Conservation (phyloP, 2,888 invertebrate genomes). For the Alcis repandata region DNA sequence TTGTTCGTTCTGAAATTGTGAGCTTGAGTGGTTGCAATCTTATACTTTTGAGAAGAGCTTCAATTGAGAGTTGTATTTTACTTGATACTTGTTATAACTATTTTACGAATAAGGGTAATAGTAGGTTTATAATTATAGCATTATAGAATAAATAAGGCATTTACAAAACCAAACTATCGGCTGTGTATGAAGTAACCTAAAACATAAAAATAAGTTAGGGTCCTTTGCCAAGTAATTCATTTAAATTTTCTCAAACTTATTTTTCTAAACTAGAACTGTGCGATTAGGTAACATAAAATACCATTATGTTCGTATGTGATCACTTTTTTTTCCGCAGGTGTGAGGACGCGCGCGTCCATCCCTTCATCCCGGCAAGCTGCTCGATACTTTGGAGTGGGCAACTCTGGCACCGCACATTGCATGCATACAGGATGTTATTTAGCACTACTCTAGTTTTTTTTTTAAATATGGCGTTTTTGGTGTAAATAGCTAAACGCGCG, state of each 20-base stretch:
- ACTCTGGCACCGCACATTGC: constrained; percentile 59
- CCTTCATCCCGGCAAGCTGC: constrained; percentile 59
- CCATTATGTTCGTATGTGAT: constrained; percentile 32
- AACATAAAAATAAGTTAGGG: neutral
- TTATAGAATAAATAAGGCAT: too few species aligned
- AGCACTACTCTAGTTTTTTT: too few species aligned
- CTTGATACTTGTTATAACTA: too few species aligned
- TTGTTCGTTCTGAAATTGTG: constrained; percentile 24
- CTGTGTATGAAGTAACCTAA: neutral
- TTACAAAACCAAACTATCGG: too few species aligned
- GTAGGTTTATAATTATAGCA: too few species aligned
- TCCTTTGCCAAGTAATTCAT: neutral
- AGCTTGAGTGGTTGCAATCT: neutral
- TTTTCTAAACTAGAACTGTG: constrained; percentile 10
- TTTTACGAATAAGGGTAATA: too few species aligned
- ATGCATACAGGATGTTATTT: constrained; percentile 58
- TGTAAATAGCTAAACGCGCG: too few species aligned
- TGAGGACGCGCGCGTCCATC: constrained; percentile 70
- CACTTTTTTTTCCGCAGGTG: constrained; percentile 57
- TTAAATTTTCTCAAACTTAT: neutral
- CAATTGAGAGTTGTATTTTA: neutral
- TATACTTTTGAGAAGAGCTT: neutral
- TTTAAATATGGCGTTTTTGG: too few species aligned
- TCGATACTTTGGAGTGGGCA: constrained; percentile 59
- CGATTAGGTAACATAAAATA: constrained; percentile 29